A percentile compares a stretch with the other conserved stretches of the same genome.
Conservation (phyloP, 2,888 invertebrate genomes). For the Drosophila macrothrix region DNA sequence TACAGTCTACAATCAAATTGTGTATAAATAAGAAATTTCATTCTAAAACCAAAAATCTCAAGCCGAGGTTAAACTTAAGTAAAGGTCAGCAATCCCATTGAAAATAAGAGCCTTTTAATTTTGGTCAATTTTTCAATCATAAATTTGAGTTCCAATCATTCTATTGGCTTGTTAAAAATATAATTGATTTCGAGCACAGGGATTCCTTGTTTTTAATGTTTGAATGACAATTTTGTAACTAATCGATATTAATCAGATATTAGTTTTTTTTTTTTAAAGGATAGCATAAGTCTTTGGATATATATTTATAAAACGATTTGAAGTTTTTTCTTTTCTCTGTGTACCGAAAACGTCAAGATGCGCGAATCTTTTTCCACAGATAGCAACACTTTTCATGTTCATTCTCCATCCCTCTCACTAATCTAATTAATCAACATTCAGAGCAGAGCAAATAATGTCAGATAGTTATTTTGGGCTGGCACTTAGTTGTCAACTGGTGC, state of each 20-base stretch:
- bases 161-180: background rate
- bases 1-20: background rate
- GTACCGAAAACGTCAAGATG: conserved; percentile 52
- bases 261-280: background rate
- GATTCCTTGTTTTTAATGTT: background rate
- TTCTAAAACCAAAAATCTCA: background rate
- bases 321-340: background rate
- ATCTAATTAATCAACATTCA: conserved; percentile 79
- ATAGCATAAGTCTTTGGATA: background rate
- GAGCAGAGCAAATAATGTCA: conserved; percentile 60
- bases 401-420: conserved; percentile 20
- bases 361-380: conserved; percentile 56
- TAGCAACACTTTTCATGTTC: background rate
- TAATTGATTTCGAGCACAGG: background rate
- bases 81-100: background rate
- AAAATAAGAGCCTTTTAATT: background rate
- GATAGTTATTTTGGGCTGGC: conserved; percentile 44
- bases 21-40: background rate
- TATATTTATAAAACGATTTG: background rate
- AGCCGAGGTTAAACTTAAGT: background rate
- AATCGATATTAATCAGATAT: background rate
- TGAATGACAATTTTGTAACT: background rate
- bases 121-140: background rate
- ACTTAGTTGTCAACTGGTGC: conserved; percentile 41
- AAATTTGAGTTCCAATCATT: background rate